These are phyloP conservation scores for Xylota sylvarum DNA, from an alignment of 2,888 invertebrate species.

Conservation along the genomic window DNA sequence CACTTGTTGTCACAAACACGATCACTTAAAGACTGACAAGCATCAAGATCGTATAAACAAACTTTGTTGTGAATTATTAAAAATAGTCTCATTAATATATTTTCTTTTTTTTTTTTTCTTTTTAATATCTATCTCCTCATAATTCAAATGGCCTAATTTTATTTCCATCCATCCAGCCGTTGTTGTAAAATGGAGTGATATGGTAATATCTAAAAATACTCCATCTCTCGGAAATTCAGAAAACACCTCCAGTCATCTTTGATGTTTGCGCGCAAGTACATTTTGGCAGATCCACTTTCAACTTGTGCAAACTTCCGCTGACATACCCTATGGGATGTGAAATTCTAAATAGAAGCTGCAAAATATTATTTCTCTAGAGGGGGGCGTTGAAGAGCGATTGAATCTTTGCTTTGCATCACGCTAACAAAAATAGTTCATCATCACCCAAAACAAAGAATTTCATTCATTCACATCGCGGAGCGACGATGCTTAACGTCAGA, in stretches of 20 bases:
- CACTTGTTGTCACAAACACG: slow-evolving; percentile 49
- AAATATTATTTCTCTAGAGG: slow-evolving; percentile 5
- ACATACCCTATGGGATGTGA: slow-evolving; percentile 49
- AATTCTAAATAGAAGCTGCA: slow-evolving; percentile 39
- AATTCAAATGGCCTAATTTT: slow-evolving; percentile 54
- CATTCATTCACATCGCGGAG: slow-evolving; percentile 60
- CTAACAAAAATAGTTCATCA: slow-evolving; percentile 9
- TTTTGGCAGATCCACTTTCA: slow-evolving; percentile 18
- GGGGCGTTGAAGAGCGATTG: slow-evolving; percentile 40
- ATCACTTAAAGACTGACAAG: slow-evolving; percentile 37
- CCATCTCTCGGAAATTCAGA: slow-evolving; percentile 2
- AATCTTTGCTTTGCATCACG: slow-evolving; percentile 16
- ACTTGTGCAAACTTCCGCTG: slow-evolving; percentile 30
- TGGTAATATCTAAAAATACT: slow-evolving; percentile 38
- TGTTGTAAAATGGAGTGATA: background rate
- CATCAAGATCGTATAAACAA: slow-evolving; percentile 30
- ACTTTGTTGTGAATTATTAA: slow-evolving; percentile 24
- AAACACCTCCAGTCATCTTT: slow-evolving; percentile 32
- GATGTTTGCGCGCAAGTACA: slow-evolving; percentile 13
- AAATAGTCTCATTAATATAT: slow-evolving; percentile 5
- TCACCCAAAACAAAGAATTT: slow-evolving; percentile 57
- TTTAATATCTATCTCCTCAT: slow-evolving; percentile 23
- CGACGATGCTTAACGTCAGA: slow-evolving; percentile 9
- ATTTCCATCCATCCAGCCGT: slow-evolving; percentile 18
- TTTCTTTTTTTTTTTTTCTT: slow-evolving; percentile 11